Conservation (phyloP, 2,113 vertebrate genomes). For the Lipotes vexillifer region DNA sequence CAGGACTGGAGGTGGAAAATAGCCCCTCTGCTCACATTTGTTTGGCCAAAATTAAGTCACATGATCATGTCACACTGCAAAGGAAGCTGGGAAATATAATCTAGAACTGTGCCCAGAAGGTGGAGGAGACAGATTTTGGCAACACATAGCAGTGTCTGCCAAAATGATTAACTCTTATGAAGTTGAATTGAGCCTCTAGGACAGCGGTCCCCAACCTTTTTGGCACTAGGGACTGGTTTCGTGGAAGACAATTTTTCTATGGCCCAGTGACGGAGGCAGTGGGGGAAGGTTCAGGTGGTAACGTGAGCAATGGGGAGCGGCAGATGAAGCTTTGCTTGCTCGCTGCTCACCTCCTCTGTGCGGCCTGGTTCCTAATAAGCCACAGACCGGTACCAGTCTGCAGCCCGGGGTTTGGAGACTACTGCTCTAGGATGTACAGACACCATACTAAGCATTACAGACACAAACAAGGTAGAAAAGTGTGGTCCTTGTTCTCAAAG, state of each 20-base stretch:
- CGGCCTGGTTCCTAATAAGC: too few species aligned
- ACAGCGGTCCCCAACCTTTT: too few species aligned
- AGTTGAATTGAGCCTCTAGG: neutral
- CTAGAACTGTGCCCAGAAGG: neutral
- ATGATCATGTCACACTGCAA: neutral
- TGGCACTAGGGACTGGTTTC: too few species aligned
- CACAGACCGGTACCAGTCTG: too few species aligned
- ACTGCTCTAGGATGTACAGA: neutral
- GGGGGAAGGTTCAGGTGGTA: too few species aligned
- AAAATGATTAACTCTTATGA: neutral
- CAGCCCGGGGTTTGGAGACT: too few species aligned
- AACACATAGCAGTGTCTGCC: neutral
- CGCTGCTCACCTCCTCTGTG: too few species aligned
- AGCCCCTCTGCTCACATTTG: neutral
- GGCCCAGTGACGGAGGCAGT: too few species aligned
- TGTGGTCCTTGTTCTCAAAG: neutral
- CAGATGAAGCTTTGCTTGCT: too few species aligned
- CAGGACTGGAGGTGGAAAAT: neutral
- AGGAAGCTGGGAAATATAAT: neutral
- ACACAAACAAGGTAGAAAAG: neutral
- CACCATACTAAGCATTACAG: neutral
- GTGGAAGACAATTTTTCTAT: too few species aligned
- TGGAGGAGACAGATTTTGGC: neutral
- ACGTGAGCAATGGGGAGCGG: too few species aligned
- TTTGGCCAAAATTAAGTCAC: neutral